Evolutionary conservation across 2,797 vertebrate genomes (phyloP), one percentile per base, ranked within the genome.

Genomic region (Neoniphon sammara): DNA sequence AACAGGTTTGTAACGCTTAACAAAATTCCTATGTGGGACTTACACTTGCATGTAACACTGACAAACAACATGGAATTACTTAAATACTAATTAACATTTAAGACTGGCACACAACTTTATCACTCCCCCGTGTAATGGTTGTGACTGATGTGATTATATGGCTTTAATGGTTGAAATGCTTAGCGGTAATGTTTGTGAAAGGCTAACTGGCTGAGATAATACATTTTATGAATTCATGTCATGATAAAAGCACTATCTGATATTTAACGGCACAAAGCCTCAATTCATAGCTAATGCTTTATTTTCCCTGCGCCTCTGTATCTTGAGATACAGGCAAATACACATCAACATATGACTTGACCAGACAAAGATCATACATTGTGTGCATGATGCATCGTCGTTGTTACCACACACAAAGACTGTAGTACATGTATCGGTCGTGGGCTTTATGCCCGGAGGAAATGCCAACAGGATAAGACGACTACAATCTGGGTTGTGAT

Each of bases 41-140:
- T 62, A 56, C 73, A 42, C 17, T 63, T 67, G 53, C 73, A 87
- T 77, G 77, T 89, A 58, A 84, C 82, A 88, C 88, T 82, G 83
- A 90, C 85, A 12, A 50, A 89, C 78, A 90, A 90, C 91, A 92
- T 80, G 34, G 36, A 87, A 56, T 66, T 60, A 86, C 73, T 84
- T 71, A 55, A 70, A 55, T 56, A 78, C 59, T 52, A 68, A 62
- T 54, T 62, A 73, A 91, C 86, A 91, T 73, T 66, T 74, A 87
- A 71, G 86, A 93, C 78, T 84, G 58, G 56, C 27, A 87, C 73
- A 91, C 90, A 93, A 93, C 93, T 93, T 93, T 93, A 93, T 93
- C 93, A 84, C 89, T 86, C 84, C 90, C 87, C 91, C 71, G 75
- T 87, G 85, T 83, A 70, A 88, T 81, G 87, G 73, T 73, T 52